Evolutionary conservation across 2,888 invertebrate species (phyloP).

Genomic region (Stenurella melanura): DNA sequence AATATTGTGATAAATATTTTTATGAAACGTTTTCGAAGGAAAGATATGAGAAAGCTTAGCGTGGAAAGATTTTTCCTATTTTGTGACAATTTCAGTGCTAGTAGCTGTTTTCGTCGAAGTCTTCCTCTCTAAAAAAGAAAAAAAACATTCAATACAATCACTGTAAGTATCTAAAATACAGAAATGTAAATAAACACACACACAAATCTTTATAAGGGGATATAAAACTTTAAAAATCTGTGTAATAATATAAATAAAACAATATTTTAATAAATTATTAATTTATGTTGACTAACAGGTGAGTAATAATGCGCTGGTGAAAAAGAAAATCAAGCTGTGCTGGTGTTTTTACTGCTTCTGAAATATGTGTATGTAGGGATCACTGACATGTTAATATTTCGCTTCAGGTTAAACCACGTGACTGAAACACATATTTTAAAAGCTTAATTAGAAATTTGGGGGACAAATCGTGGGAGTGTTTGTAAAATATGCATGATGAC

Average conservation of each 20-base stretch:
- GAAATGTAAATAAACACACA: neutral
- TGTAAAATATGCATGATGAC: constrained; percentile 17
- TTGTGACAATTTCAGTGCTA: constrained; percentile 57
- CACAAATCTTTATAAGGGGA: neutral
- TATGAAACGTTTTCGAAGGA: constrained; percentile 40
- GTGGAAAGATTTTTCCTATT: constrained; percentile 47
- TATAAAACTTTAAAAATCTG: neutral
- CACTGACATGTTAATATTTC: constrained; percentile 11
- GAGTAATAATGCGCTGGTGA: neutral
- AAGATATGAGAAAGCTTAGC: constrained; percentile 49
- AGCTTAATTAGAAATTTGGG: constrained; percentile 25
- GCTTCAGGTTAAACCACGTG: constrained; percentile 12
- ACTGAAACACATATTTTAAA: constrained; percentile 27
- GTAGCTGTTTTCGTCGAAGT: constrained; percentile 68
- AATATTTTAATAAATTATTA: too few species aligned
- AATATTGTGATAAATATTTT: constrained; percentile 32
- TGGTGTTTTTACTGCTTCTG: neutral
- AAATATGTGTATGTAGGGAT: neutral
- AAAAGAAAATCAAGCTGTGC: neutral
- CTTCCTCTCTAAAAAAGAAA: constrained; percentile 65
- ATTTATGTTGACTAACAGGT: neutral
- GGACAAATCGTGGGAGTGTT: constrained; percentile 14
- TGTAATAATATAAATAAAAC: neutral
- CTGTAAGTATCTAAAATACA: neutral
- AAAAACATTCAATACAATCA: neutral